A percentile compares a stretch with the other conserved stretches of the same genome.
These are phyloP conservation scores for Emydocephalus ijimae DNA, from an alignment of 2,113 vertebrate species.

Conservation along the genomic window DNA sequence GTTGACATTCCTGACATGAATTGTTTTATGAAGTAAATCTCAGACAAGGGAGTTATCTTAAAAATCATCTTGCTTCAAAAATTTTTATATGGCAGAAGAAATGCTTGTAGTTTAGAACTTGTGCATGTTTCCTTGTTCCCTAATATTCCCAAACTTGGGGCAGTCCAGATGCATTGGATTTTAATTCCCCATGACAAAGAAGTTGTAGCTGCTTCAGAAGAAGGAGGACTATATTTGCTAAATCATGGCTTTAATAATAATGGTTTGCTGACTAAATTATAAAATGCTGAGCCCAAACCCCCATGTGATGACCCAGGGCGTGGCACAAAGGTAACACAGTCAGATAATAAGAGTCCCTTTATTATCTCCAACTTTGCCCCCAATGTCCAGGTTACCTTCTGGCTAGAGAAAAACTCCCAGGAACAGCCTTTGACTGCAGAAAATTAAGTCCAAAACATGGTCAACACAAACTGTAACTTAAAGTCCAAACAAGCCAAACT, in stretches of 20 bases:
- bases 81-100: constrained; percentile 45
- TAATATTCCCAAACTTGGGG: not conserved
- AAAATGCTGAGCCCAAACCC: not conserved
- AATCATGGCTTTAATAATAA: not conserved
- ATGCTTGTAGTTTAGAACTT: constrained; percentile 36
- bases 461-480: no score
- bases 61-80: constrained; percentile 24
- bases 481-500: no score
- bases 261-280: not conserved
- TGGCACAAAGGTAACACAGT: no score
- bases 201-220: not conserved
- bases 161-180: not conserved
- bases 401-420: no score
- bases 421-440: no score
- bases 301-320: not conserved
- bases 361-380: no score
- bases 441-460: no score
- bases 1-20: constrained; percentile 52
- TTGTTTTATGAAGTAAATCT: constrained; percentile 58
- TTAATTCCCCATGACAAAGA: not conserved
- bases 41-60: constrained; percentile 48
- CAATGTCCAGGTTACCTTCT: no score
- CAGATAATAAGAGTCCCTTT: no score
- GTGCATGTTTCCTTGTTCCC: constrained; percentile 25
- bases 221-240: not conserved